Evolutionary conservation across 1,140 invertebrate genomes (phyloP).

Genomic region (Xylocopa sonorina): DNA sequence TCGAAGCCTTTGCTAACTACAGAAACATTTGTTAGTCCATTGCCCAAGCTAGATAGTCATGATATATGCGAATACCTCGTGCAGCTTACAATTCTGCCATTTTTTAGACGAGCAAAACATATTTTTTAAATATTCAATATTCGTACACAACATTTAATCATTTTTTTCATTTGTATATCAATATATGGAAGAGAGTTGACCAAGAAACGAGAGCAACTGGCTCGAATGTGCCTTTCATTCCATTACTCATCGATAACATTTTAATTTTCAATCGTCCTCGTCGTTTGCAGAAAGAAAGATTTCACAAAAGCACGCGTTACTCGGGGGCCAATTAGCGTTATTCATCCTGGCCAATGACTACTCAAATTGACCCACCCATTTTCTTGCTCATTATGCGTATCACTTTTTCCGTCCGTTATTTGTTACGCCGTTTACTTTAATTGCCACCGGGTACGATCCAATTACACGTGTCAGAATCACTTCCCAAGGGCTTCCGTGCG

Average conservation of each 20-base stretch:
- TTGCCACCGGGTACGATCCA: not conserved
- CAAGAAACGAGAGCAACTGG: no score
- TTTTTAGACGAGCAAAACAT: no score
- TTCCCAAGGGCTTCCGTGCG: not conserved
- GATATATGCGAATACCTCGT: no score
- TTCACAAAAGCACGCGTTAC: not conserved
- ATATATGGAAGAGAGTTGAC: no score
- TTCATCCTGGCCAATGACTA: not conserved
- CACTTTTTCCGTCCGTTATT: not conserved
- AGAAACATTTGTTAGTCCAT: not conserved
- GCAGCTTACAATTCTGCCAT: no score
- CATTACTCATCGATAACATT: not conserved
- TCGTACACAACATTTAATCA: no score
- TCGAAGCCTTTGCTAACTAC: no score
- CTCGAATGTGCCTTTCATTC: not conserved
- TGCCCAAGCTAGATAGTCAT: no score
- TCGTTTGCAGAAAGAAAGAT: not conserved
- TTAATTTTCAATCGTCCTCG: slow-evolving; percentile 9
- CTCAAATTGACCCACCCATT: no score
- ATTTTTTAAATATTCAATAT: no score
- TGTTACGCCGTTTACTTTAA: slow-evolving; percentile 12
- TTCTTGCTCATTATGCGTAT: not conserved
- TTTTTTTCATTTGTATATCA: no score
- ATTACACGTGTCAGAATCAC: slow-evolving; percentile 1
- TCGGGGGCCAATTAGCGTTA: not conserved